phyloP scores from a whole-genome alignment of 2,797 vertebrate genomes.

The Enteromius anoplus region DNA sequence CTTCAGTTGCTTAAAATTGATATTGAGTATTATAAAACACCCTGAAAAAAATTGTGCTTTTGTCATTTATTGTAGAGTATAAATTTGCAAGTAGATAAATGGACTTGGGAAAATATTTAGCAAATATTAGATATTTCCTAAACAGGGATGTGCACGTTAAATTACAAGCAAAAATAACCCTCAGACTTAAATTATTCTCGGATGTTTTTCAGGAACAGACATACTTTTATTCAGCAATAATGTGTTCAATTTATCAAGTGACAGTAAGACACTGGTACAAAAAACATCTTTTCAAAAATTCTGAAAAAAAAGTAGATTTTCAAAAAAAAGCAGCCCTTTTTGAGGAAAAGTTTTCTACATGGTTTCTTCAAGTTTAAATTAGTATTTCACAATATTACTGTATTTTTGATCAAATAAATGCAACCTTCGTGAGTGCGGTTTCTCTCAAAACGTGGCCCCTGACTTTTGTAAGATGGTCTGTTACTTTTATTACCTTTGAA shows the following conservation, averaged over 20 bases:
- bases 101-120: no score
- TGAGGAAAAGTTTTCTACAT: neutral
- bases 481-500: neutral
- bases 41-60: conserved; percentile 28
- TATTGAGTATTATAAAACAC: conserved; percentile 47
- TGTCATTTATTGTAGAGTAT: neutral
- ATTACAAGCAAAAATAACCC: no score
- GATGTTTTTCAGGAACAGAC: neutral
- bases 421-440: neutral
- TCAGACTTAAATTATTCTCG: neutral
- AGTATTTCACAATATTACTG: neutral
- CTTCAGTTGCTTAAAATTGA: conserved; percentile 30
- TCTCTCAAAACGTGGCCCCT: neutral
- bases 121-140: neutral
- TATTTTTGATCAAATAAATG: neutral
- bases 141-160: no score
- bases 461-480: neutral
- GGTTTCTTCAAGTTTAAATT: neutral
- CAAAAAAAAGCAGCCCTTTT: neutral
- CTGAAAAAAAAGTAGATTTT: no score
- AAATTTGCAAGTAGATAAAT: neutral
- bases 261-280: neutral
- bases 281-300: neutral
- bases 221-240: neutral
- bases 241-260: neutral